phyloP scores from a whole-genome alignment of 1,140 invertebrate genomes.

The Rhagoletis pomonella region DNA sequence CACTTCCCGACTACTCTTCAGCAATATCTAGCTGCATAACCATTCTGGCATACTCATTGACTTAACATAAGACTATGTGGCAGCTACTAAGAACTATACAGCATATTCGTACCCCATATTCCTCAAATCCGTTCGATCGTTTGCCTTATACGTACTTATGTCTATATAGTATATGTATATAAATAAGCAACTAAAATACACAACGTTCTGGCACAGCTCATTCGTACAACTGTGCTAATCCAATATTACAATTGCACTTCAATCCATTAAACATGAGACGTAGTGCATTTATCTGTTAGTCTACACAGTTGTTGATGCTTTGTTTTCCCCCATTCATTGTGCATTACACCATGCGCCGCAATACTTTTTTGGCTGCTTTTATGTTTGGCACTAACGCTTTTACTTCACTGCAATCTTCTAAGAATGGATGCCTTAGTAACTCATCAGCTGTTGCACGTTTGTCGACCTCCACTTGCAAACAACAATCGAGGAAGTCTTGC shows the following conservation, averaged over 20 bases:
- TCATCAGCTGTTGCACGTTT: conserved; percentile 88
- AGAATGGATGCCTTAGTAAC: conserved; percentile 91
- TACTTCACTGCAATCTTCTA: conserved; percentile 89
- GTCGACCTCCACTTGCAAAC: conserved; percentile 94
- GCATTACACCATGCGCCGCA: conserved; percentile 69
- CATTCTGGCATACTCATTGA: neutral
- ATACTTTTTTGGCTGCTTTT: conserved; percentile 82
- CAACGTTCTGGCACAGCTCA: conserved; percentile 29
- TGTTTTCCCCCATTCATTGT: conserved; percentile 2
- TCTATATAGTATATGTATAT: conserved; percentile 37
- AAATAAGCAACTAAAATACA: conserved; percentile 45
- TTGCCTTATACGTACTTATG: neutral
- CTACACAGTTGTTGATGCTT: neutral
- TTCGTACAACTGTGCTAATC: conserved; percentile 15
- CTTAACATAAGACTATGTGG: conserved; percentile 30
- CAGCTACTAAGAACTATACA: neutral
- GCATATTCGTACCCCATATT: conserved; percentile 8
- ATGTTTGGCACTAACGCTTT: conserved; percentile 92
- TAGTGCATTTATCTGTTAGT: neutral
- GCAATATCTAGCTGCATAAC: neutral
- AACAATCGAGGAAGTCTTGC: conserved; percentile 91
- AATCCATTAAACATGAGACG: neutral
- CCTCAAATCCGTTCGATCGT: conserved; percentile 7
- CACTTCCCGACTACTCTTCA: neutral
- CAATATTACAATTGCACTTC: conserved; percentile 45